Percentiles rank a stretch among this genome's conserved stretches.
Conservation (phyloP, 2,888 invertebrate genomes). For the Tetramorium bicarinatum region DNA sequence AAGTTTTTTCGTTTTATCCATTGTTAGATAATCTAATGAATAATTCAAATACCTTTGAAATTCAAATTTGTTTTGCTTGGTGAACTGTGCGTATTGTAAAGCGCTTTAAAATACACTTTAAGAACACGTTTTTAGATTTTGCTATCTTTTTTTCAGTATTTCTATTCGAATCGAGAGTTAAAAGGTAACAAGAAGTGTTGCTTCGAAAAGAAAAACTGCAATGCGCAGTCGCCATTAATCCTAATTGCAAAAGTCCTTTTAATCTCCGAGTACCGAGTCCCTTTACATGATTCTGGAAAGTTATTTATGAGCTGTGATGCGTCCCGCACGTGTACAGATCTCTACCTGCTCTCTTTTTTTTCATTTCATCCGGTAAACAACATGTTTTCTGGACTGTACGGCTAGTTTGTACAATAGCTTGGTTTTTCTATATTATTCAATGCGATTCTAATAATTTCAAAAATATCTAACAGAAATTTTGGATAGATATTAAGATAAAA, state of each 20-base stretch:
- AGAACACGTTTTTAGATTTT: neutral
- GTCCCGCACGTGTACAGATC: slow-evolving; percentile 3
- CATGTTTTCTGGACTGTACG: slow-evolving; percentile 10
- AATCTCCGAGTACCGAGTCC: slow-evolving; percentile 39
- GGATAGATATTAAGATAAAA: slow-evolving; percentile 56
- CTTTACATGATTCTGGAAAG: slow-evolving; percentile 37
- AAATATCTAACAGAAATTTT: slow-evolving; percentile 10
- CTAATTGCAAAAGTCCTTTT: slow-evolving; percentile 49
- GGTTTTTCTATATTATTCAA: slow-evolving; percentile 36
- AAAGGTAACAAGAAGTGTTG: slow-evolving; percentile 11
- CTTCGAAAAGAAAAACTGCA: slow-evolving; percentile 24
- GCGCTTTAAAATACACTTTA: neutral
- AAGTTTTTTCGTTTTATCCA: neutral
- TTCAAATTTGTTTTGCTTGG: slow-evolving; percentile 1
- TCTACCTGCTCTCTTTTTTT: neutral
- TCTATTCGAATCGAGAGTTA: neutral
- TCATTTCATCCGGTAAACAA: slow-evolving; percentile 39
- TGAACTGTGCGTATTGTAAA: neutral
- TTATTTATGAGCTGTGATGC: slow-evolving; percentile 40
- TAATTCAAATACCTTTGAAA: neutral
- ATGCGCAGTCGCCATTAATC: slow-evolving; percentile 47
- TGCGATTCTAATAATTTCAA: slow-evolving; percentile 33
- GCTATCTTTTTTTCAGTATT: neutral
- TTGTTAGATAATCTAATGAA: neutral
- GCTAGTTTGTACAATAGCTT: neutral